Evolutionary conservation across 1,140 invertebrate species (phyloP), one percentile per base, ranked within the genome.

Genomic region (Lepidostoma basale): DNA sequence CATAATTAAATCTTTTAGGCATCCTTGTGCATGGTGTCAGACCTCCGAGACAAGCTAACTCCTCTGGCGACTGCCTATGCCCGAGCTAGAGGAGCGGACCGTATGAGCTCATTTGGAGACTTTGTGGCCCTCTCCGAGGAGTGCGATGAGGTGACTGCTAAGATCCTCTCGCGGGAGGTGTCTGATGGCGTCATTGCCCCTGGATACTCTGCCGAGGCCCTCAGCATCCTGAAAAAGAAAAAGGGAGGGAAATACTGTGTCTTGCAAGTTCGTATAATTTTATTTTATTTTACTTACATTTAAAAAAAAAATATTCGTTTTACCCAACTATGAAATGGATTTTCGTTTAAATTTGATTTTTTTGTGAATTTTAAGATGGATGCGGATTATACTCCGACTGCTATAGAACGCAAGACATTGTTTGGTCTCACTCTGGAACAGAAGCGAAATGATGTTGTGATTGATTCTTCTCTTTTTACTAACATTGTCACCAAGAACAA

Each of bases 91-190:
- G 96, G 97, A 30, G 97, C 97, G 14, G 98, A 99, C 80, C 87
- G 98, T 59, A 99, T 99, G 98, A 98, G 96, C 3, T 98, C 97
- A 9, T 99, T 98, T 82, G 97, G 98, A 0, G 98, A 99, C 82
- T 99, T 99, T 79, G 88, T 99, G 36, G 95, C 96, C 9, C 77
- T 99, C 0, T 98, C 96, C 0, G 96, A 98, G 76, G 75, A 82
- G 1, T 99, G 97, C 79, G 98, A 99, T 82, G 87, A 85, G 23
- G 72, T 89, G 10, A 98, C 97, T 0, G 97, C 90, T 0, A 85
- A 81, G 72, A 89, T 92, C 18, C 90, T 92, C 39, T 89, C 89
- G 0, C 79, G 89, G 18, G 90, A 92, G 76, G 96, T 99, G 0
- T 98, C 97, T 2, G 98, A 99, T 84, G 98, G 98, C 33, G 91